Conservation (phyloP, 2,888 invertebrate genomes). For the Agrotis segetum region DNA sequence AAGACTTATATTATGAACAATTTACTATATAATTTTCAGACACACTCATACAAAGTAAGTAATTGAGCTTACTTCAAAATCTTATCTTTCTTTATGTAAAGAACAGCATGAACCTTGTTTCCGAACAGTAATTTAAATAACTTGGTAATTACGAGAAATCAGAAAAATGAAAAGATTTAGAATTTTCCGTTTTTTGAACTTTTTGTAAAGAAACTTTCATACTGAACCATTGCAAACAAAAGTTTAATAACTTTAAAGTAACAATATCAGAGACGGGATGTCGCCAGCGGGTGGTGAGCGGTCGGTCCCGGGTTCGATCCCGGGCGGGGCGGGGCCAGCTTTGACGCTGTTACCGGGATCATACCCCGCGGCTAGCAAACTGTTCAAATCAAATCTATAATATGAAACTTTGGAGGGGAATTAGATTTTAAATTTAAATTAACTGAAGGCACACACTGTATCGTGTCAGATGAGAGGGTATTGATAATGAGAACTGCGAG, state of each 20-base stretch:
- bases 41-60: background rate
- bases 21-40: background rate
- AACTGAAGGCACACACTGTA: slow-evolving; percentile 49
- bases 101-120: too few species aligned
- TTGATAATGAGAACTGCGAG: slow-evolving; percentile 30
- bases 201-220: slow-evolving; percentile 8
- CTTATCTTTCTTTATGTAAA: too few species aligned
- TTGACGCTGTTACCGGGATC: slow-evolving; percentile 76
- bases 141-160: background rate
- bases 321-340: slow-evolving; percentile 66
- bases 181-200: background rate
- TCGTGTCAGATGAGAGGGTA: slow-evolving; percentile 40
- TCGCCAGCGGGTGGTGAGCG: slow-evolving; percentile 64
- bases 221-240: slow-evolving; percentile 65
- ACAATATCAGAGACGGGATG: slow-evolving; percentile 65
- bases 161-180: background rate
- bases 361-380: slow-evolving; percentile 71
- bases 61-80: background rate
- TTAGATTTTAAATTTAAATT: slow-evolving; percentile 68
- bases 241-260: slow-evolving; percentile 46
- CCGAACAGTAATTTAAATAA: too few species aligned
- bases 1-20: too few species aligned
- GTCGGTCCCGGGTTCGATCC: slow-evolving; percentile 68
- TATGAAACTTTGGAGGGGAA: slow-evolving; percentile 59
- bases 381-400: slow-evolving; percentile 67